Evolutionary conservation across 2,888 invertebrate species (phyloP).

Genomic region (Dasysyrphus albostriatus): DNA sequence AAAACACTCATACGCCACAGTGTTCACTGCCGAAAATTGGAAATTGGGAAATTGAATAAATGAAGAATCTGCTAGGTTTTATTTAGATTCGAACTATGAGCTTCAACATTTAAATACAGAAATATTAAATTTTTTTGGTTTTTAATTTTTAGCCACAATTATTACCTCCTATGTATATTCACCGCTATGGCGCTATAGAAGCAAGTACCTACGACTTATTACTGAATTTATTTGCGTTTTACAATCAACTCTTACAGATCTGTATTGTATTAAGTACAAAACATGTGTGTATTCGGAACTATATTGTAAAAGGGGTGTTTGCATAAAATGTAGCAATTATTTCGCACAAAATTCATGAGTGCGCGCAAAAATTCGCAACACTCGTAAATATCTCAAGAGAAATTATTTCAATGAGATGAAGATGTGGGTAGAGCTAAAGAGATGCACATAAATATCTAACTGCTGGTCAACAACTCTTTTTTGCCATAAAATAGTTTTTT

Average conservation of each 20-base stretch:
- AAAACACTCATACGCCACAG: no score
- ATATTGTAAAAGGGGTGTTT: slow-evolving; percentile 27
- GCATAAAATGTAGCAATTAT: neutral
- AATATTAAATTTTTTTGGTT: no score
- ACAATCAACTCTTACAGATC: neutral
- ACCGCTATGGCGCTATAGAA: no score
- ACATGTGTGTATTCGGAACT: slow-evolving; percentile 36
- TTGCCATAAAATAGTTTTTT: neutral
- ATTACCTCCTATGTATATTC: no score
- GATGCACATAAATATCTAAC: neutral
- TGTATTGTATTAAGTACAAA: slow-evolving; percentile 51
- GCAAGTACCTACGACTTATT: no score
- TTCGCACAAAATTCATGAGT: slow-evolving; percentile 24
- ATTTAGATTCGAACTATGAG: no score
- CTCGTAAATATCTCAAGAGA: slow-evolving; percentile 49
- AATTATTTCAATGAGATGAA: neutral
- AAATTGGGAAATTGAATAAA: no score
- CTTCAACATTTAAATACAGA: no score
- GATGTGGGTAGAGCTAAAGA: slow-evolving; percentile 15
- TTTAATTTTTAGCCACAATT: no score
- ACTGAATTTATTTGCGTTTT: no score
- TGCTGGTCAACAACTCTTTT: slow-evolving; percentile 2
- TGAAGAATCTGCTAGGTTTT: no score
- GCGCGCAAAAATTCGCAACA: slow-evolving; percentile 37
- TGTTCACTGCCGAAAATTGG: no score